Evolutionary conservation across 2,113 vertebrate species (phyloP).

Genomic region (Upupa epops): DNA sequence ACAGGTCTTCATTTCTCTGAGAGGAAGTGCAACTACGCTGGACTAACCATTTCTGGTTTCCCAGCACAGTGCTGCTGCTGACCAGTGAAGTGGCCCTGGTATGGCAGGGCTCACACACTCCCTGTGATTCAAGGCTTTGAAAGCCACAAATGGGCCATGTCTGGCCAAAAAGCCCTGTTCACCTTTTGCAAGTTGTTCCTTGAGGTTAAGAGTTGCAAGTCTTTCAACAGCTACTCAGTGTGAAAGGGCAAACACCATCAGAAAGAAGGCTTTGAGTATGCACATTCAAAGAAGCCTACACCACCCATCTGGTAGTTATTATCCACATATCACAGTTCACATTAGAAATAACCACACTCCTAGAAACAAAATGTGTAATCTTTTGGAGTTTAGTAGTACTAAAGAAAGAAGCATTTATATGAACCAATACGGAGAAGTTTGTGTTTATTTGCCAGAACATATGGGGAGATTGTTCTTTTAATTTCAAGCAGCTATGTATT

Average conservation of each 20-base stretch:
- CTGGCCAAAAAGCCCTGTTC: neutral
- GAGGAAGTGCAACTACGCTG: fast-evolving
- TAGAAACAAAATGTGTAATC: neutral
- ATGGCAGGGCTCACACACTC: neutral
- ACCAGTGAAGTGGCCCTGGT: neutral
- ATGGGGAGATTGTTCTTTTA: neutral
- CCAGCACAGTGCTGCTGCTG: neutral
- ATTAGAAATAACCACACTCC: neutral
- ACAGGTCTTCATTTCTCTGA: neutral
- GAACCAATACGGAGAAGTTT: neutral
- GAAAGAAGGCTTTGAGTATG: fast-evolving
- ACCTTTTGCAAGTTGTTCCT: neutral
- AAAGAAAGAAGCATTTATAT: neutral
- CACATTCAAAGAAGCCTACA: neutral
- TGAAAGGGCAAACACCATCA: neutral
- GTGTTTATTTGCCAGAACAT: neutral
- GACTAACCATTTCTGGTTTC: neutral
- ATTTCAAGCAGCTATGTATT: neutral
- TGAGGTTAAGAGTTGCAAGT: neutral
- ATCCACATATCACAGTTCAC: neutral
- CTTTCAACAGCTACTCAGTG: neutral
- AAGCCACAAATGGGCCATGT: neutral
- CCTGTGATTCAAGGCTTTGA: neutral
- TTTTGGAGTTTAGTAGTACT: neutral
- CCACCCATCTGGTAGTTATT: neutral